These are phyloP conservation scores for Boleophthalmus pectinirostris DNA, from an alignment of 2,113 vertebrate species.

Conservation along the genomic window DNA sequence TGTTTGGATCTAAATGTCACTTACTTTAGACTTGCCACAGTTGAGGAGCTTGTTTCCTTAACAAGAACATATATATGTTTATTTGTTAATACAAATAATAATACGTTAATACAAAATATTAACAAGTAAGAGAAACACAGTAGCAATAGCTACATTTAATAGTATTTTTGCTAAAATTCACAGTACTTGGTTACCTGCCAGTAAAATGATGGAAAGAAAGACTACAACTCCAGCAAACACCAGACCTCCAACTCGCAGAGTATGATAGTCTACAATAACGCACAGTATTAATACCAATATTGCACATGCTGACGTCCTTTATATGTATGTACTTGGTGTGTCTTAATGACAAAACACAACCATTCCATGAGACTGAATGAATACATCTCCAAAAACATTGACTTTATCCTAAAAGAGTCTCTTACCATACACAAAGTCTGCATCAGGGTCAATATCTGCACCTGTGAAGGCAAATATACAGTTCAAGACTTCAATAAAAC, in stretches of 20 bases:
- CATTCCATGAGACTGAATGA: neutral
- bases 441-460: slow-evolving; percentile 56
- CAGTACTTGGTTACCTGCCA: slow-evolving; percentile 62
- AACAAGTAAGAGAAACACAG: neutral
- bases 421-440: slow-evolving; percentile 79
- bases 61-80: neutral
- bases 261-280: slow-evolving; percentile 74
- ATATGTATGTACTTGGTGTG: too few species aligned
- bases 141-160: neutral
- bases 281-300: slow-evolving; percentile 6
- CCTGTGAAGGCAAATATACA: slow-evolving; percentile 32
- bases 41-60: slow-evolving; percentile 68
- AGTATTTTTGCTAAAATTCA: neutral
- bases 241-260: slow-evolving; percentile 72
- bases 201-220: slow-evolving; percentile 70
- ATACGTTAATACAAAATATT: neutral
- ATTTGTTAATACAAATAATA: slow-evolving; percentile 1
- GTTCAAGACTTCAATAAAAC: neutral
- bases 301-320: too few species aligned
- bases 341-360: neutral
- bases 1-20: neutral
- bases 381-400: neutral
- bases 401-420: neutral
- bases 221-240: slow-evolving; percentile 68
- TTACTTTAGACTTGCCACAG: slow-evolving; percentile 72